Conservation (phyloP, 1,140 invertebrate species). For the Gonatopus flavifemur region DNA sequence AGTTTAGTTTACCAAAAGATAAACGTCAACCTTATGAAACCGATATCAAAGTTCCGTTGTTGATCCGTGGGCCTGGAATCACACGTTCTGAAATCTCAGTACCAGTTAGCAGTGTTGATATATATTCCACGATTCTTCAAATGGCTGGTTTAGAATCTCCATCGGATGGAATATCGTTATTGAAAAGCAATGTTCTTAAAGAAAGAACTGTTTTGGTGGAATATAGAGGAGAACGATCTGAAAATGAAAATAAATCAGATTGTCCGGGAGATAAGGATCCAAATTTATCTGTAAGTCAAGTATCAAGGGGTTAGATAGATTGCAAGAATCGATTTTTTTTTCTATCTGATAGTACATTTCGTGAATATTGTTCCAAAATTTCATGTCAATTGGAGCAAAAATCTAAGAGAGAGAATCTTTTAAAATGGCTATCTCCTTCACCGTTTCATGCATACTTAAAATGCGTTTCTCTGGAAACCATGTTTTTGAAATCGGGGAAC, state of each 20-base stretch:
- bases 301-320: neutral
- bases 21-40: conserved; percentile 89
- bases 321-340: conserved; percentile 20
- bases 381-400: too few species aligned
- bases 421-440: too few species aligned
- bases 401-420: too few species aligned
- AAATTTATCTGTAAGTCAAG: conserved; percentile 61
- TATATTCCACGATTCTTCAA: conserved; percentile 78
- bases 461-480: too few species aligned
- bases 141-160: conserved; percentile 62
- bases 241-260: conserved; percentile 50
- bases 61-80: conserved; percentile 77
- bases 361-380: too few species aligned
- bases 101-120: conserved; percentile 75
- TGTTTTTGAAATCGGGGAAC: too few species aligned
- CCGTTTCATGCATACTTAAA: too few species aligned
- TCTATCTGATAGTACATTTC: too few species aligned
- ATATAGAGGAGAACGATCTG: conserved; percentile 74
- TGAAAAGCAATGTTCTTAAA: conserved; percentile 21
- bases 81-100: conserved; percentile 52
- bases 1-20: conserved; percentile 83
- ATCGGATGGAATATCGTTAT: conserved; percentile 52
- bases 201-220: conserved; percentile 71
- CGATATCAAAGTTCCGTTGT: conserved; percentile 79
- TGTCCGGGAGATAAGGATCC: conserved; percentile 63